Conservation (phyloP, 2,888 invertebrate genomes). For the Geotrupes spiniger region DNA sequence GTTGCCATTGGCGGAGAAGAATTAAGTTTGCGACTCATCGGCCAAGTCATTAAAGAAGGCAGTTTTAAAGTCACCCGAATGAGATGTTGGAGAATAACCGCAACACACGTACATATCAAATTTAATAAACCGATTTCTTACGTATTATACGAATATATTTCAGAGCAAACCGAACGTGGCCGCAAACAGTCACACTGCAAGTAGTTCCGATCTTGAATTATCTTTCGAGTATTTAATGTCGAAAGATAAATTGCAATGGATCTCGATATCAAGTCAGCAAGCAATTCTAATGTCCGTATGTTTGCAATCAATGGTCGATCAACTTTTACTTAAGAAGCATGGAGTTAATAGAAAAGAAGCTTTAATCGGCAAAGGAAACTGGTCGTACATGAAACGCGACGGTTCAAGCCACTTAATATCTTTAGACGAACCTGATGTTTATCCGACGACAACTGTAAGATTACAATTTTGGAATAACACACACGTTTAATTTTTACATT, state of each 20-base stretch:
- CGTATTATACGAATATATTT: conserved; percentile 11
- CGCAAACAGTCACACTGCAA: conserved; percentile 34
- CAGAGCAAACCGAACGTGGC: conserved; percentile 38
- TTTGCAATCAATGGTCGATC: conserved; percentile 93
- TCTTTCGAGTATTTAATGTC: conserved; percentile 94
- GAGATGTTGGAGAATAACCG: conserved; percentile 96
- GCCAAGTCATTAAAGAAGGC: conserved; percentile 71
- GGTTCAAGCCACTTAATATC: conserved; percentile 67
- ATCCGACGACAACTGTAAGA: conserved; percentile 23
- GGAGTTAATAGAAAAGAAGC: conserved; percentile 52
- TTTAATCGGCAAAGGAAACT: conserved; percentile 51
- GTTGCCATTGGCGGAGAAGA: conserved; percentile 87
- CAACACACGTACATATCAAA: conserved; percentile 66
- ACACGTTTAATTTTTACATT: neutral
- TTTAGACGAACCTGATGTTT: conserved; percentile 42
- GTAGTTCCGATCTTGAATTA: conserved; percentile 67
- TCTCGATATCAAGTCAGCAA: conserved; percentile 85
- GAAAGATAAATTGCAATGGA: conserved; percentile 90
- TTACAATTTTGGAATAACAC: too few species aligned
- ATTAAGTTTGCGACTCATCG: conserved; percentile 67
- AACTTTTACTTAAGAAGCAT: conserved; percentile 74
- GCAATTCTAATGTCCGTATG: conserved; percentile 95
- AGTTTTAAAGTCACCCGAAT: conserved; percentile 93
- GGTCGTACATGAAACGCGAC: conserved; percentile 72
- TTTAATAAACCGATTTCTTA: neutral